Evolutionary conservation across 1,140 invertebrate genomes (phyloP).

Genomic region (Zaprionus lachaisei): DNA sequence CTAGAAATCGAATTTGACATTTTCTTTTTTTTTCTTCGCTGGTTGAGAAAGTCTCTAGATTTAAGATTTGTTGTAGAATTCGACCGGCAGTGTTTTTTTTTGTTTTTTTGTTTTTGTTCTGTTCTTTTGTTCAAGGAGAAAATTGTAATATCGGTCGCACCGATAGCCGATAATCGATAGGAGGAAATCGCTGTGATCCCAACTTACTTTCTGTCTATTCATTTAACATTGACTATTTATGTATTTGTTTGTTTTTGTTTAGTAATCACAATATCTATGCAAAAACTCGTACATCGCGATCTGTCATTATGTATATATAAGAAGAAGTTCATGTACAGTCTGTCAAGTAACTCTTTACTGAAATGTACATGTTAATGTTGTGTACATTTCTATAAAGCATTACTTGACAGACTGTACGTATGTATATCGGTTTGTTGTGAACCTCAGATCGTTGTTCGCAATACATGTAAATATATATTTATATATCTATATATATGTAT

Average conservation of each 20-base stretch:
- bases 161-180: slow-evolving; percentile 45
- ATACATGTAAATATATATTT: slow-evolving; percentile 72
- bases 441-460: slow-evolving; percentile 69
- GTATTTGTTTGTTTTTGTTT: slow-evolving; percentile 33
- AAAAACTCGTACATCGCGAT: slow-evolving; percentile 66
- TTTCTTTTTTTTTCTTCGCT: slow-evolving; percentile 12
- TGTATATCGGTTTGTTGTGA: slow-evolving; percentile 59
- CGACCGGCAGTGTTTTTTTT: slow-evolving; percentile 64
- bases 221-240: slow-evolving; percentile 59
- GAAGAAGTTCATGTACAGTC: slow-evolving; percentile 28
- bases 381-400: too few relatives aligned
- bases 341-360: too few relatives aligned
- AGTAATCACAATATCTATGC: slow-evolving; percentile 76
- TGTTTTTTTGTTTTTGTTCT: slow-evolving; percentile 16
- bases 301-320: slow-evolving; percentile 44
- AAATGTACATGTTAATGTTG: too few relatives aligned
- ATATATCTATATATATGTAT: slow-evolving; percentile 32
- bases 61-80: slow-evolving; percentile 45
- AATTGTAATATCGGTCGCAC: slow-evolving; percentile 27
- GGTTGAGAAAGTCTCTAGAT: background rate
- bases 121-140: slow-evolving; percentile 12
- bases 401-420: slow-evolving; percentile 4
- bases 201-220: slow-evolving; percentile 2
- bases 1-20: slow-evolving; percentile 23
- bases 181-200: slow-evolving; percentile 40